phyloP scores from a whole-genome alignment of 1,140 invertebrate genomes.

The Drosophila baimaii region DNA sequence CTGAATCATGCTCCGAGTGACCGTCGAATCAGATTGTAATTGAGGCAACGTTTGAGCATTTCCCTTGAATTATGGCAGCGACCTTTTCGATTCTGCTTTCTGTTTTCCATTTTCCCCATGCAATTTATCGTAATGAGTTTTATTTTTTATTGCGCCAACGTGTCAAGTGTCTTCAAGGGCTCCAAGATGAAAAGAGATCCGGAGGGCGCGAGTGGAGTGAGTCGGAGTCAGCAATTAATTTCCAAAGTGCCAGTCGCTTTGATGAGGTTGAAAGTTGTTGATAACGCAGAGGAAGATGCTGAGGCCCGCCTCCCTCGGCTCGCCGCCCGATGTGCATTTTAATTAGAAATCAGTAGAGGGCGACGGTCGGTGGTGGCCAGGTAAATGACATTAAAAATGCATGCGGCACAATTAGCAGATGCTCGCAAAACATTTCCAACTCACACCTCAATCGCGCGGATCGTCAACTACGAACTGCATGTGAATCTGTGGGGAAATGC shows the following conservation, averaged over 20 bases:
- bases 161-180: conserved; percentile 64
- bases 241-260: conserved; percentile 63
- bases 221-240: conserved; percentile 72
- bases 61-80: conserved; percentile 68
- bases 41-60: conserved; percentile 60
- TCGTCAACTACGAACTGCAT: not conserved
- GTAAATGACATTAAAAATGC: conserved; percentile 54
- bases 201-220: conserved; percentile 17
- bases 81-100: conserved; percentile 24
- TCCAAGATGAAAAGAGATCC: conserved; percentile 32
- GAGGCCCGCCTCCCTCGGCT: not conserved
- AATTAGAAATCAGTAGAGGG: conserved; percentile 62
- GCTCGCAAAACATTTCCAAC: conserved; percentile 39
- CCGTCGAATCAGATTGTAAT: conserved; percentile 43
- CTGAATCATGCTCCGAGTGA: conserved; percentile 32
- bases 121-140: conserved; percentile 68
- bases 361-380: conserved; percentile 22
- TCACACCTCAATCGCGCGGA: conserved; percentile 14
- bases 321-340: conserved; percentile 57
- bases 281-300: conserved; percentile 46
- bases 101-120: conserved; percentile 24
- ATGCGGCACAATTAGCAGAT: conserved; percentile 56
- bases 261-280: conserved; percentile 55
- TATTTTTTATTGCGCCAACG: conserved; percentile 68
- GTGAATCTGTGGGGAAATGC: not conserved